A percentile compares a stretch with the other conserved stretches of the same genome.
Evolutionary conservation across 2,888 invertebrate genomes (phyloP).

Genomic region (Caenorhabditis japonica): DNA sequence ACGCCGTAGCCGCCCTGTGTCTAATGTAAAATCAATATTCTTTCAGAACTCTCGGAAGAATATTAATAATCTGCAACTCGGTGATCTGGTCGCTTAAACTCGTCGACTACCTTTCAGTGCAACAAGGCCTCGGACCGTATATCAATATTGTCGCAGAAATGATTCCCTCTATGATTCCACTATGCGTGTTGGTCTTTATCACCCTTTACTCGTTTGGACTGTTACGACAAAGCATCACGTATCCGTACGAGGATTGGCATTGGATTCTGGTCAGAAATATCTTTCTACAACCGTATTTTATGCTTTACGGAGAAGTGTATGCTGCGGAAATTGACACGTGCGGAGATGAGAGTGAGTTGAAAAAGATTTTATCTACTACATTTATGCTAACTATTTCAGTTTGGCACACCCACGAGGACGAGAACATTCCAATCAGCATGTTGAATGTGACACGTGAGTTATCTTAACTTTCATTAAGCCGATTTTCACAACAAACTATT

Average conservation of each 20-base stretch:
- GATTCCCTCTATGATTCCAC: constrained; percentile 93
- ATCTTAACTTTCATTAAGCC: background rate
- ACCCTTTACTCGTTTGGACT: constrained; percentile 97
- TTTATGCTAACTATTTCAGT: constrained; percentile 42
- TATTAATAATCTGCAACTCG: constrained; percentile 84
- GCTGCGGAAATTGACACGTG: constrained; percentile 89
- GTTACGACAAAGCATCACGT: constrained; percentile 90
- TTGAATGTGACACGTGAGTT: constrained; percentile 60
- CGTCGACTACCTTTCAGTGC: constrained; percentile 93
- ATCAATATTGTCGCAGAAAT: constrained; percentile 99
- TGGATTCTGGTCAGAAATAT: constrained; percentile 90
- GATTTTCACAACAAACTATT: constrained; percentile 7
- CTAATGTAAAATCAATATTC: background rate
- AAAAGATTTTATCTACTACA: background rate
- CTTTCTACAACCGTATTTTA: constrained; percentile 95
- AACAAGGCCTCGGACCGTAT: constrained; percentile 92
- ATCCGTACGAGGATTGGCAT: constrained; percentile 89
- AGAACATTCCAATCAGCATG: constrained; percentile 59
- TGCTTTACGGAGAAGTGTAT: constrained; percentile 98
- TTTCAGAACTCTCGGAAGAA: constrained; percentile 82
- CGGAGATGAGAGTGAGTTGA: constrained; percentile 70
- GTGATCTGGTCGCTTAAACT: constrained; percentile 83
- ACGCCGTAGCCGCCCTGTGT: too few relatives aligned
- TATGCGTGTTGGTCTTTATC: constrained; percentile 92
- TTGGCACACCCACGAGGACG: constrained; percentile 64